Evolutionary conservation across 2,113 vertebrate species (phyloP).

Genomic region (Sorex araneus): DNA sequence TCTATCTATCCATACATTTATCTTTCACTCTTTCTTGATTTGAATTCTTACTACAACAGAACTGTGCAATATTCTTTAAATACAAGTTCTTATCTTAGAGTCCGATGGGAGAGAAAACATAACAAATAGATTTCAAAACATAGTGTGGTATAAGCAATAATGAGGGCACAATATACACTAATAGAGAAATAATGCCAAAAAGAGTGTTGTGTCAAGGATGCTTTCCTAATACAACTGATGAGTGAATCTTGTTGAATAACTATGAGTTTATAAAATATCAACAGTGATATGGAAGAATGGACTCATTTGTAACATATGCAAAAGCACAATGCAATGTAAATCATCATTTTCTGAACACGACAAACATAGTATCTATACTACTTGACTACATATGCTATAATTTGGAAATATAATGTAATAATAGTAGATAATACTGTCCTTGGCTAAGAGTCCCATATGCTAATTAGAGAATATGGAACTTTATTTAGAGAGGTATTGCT

Average conservation of each 20-base stretch:
- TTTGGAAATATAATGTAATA: neutral
- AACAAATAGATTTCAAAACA: neutral
- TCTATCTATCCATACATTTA: neutral
- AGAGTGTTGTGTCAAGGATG: neutral
- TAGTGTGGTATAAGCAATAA: neutral
- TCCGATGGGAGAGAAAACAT: neutral
- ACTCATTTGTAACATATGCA: too few relatives aligned
- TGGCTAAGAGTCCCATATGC: neutral
- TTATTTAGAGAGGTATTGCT: neutral
- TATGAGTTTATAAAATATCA: too few relatives aligned
- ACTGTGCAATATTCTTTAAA: neutral
- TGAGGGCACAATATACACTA: too few relatives aligned
- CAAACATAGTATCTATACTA: neutral
- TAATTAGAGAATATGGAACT: neutral
- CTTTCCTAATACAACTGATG: too few relatives aligned
- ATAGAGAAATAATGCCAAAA: neutral
- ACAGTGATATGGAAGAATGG: too few relatives aligned
- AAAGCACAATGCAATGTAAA: too few relatives aligned
- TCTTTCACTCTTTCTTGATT: neutral
- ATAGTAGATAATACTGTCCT: neutral
- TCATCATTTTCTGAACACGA: neutral
- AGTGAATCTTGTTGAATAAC: neutral
- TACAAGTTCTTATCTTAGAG: neutral
- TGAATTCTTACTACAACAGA: neutral
- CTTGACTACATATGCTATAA: too few relatives aligned